Conservation (phyloP, 2,797 vertebrate genomes). For the Gadopsis bispinosus region DNA sequence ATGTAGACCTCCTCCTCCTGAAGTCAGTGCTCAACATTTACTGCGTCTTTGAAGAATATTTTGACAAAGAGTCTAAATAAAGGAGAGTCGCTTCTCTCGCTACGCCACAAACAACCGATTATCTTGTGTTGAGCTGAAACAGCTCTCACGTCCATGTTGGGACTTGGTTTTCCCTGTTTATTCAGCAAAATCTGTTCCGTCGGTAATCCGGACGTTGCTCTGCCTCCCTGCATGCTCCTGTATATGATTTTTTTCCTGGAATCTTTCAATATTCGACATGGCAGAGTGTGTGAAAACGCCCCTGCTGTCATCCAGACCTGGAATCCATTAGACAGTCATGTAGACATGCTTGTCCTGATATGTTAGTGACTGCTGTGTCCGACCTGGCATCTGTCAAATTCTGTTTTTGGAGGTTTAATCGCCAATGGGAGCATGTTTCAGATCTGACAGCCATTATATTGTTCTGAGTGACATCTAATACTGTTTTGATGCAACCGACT, state of each 20-base stretch:
- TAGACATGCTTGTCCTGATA: conserved; percentile 34
- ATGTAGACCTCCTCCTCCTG: conserved; percentile 11
- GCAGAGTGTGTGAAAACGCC: conserved; percentile 18
- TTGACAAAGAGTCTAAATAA: conserved; percentile 21
- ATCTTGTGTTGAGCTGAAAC: background rate
- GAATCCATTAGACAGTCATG: conserved; percentile 1
- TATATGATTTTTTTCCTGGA: conserved; percentile 22
- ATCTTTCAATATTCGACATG: conserved; percentile 56
- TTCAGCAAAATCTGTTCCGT: conserved; percentile 13
- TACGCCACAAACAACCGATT: background rate
- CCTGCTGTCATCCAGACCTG: conserved; percentile 37
- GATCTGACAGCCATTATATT: conserved; percentile 25
- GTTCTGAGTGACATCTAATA: conserved; percentile 12
- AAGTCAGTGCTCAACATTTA: conserved; percentile 10
- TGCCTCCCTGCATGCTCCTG: conserved; percentile 11
- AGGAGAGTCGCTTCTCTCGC: conserved; percentile 1
- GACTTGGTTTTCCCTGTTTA: conserved; percentile 19
- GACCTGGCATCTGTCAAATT: conserved; percentile 31
- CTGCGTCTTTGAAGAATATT: conserved; percentile 14
- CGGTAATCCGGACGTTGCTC: conserved; percentile 28
- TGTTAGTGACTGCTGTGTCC: background rate
- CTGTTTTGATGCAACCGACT: conserved; percentile 12
- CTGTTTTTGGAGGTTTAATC: conserved; percentile 15
- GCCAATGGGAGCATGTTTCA: conserved; percentile 18
- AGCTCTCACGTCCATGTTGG: conserved; percentile 4